Conservation (phyloP, 2,797 vertebrate genomes). For the Phoebastria nigripes region DNA sequence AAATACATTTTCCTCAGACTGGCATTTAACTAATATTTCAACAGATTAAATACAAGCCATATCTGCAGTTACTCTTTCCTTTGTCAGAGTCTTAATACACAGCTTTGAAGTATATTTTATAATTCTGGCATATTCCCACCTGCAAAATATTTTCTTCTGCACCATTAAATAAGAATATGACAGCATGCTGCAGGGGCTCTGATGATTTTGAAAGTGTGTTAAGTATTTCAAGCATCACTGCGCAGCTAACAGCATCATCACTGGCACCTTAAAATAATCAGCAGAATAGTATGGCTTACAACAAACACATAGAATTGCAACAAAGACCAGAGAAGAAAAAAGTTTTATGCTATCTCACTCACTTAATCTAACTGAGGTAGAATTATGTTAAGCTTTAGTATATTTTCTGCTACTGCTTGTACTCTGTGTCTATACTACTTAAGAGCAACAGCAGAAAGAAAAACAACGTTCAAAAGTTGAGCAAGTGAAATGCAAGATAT, state of each 20-base stretch:
- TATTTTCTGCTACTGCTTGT: not conserved
- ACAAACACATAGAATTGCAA: not conserved
- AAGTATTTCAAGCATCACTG: constrained; percentile 96
- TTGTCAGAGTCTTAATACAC: not conserved
- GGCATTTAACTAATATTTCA: not conserved
- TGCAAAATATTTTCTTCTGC: constrained; percentile 96
- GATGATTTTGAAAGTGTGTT: constrained; percentile 84
- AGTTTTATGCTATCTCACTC: not conserved
- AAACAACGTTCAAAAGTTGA: not conserved
- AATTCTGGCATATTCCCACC: constrained; percentile 72
- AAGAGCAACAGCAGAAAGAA: not conserved
- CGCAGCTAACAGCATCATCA: constrained; percentile 96
- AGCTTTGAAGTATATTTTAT: not conserved
- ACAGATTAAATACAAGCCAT: not conserved
- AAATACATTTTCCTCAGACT: not conserved
- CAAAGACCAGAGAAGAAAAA: not conserved
- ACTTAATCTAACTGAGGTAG: not conserved
- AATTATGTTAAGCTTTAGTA: not conserved
- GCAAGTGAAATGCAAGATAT: not conserved
- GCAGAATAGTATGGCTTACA: not conserved
- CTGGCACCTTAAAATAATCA: constrained; percentile 85
- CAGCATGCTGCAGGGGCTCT: constrained; percentile 84
- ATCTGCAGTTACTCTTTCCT: not conserved
- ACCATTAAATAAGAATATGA: constrained; percentile 97
- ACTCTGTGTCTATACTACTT: not conserved